phyloP scores from a whole-genome alignment of 2,888 invertebrate species.

The Hirtodrosophila alboralis region DNA sequence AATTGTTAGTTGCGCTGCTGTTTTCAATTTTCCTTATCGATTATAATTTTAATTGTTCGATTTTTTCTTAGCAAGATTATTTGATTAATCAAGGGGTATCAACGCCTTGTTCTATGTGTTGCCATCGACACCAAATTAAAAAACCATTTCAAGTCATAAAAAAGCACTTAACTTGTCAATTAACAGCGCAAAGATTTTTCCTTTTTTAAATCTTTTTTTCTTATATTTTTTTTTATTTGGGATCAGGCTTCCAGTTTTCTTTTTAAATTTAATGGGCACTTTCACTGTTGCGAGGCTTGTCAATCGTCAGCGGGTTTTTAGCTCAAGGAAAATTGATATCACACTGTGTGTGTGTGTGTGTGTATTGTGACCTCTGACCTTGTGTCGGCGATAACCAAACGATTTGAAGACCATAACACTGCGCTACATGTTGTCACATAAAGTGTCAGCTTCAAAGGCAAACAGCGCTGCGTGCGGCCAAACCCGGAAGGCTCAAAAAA shows the following conservation, averaged over 20 bases:
- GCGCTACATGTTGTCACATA: conserved; percentile 74
- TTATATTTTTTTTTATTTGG: too few species aligned
- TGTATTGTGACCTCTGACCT: conserved; percentile 63
- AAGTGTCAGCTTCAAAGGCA: conserved; percentile 71
- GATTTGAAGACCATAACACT: conserved; percentile 10
- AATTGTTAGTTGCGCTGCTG: conserved; percentile 12
- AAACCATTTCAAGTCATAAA: conserved; percentile 79
- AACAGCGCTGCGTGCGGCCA: conserved; percentile 67
- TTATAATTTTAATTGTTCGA: conserved; percentile 67
- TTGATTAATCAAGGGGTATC: conserved; percentile 62
- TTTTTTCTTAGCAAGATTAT: conserved; percentile 31
- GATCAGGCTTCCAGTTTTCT: conserved; percentile 26
- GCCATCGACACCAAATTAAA: conserved; percentile 80
- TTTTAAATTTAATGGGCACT: conserved; percentile 45
- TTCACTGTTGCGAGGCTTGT: conserved; percentile 46
- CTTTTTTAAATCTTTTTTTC: too few species aligned
- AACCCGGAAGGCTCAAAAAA: conserved; percentile 22
- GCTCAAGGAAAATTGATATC: conserved; percentile 22
- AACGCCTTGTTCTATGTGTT: conserved; percentile 52
- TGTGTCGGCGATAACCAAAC: conserved; percentile 37
- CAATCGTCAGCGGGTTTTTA: conserved; percentile 70
- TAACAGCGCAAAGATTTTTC: conserved; percentile 56
- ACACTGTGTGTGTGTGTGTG: conserved; percentile 1
- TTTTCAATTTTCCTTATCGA: conserved; percentile 45
- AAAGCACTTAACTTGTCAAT: conserved; percentile 80